Evolutionary conservation across 2,888 invertebrate species (phyloP).

Genomic region (Epinotia brunnichana): DNA sequence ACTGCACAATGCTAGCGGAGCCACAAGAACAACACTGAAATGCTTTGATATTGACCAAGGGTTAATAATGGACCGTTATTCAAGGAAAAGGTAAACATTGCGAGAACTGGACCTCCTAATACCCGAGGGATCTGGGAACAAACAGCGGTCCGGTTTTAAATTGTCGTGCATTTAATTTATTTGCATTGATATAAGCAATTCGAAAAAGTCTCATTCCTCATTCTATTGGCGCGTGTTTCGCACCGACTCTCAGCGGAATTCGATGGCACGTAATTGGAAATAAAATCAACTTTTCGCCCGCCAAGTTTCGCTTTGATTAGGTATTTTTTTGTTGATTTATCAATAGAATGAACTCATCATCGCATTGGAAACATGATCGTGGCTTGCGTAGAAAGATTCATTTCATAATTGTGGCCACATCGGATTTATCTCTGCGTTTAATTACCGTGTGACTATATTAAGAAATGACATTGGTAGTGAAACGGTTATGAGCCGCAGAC

Average conservation of each 20-base stretch:
- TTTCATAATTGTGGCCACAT: too few species aligned
- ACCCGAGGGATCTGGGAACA: constrained; percentile 48
- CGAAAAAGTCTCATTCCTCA: constrained; percentile 47
- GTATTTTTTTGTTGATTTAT: constrained; percentile 37
- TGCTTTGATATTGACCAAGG: constrained; percentile 56
- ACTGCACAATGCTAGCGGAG: constrained; percentile 2
- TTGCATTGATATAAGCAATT: constrained; percentile 49
- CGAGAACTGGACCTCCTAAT: constrained; percentile 51
- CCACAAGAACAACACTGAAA: constrained; percentile 54
- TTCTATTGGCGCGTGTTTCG: constrained; percentile 46
- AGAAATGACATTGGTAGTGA: too few species aligned
- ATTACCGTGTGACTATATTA: too few species aligned
- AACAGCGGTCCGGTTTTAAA: constrained; percentile 49
- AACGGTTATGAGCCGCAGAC: neutral
- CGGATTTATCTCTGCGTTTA: too few species aligned
- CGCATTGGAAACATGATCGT: neutral
- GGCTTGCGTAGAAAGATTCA: neutral
- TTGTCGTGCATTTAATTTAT: constrained; percentile 51
- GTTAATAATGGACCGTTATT: constrained; percentile 62
- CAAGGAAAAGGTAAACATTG: constrained; percentile 62
- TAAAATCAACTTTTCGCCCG: constrained; percentile 39
- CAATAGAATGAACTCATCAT: constrained; percentile 25
- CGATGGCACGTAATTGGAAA: constrained; percentile 42
- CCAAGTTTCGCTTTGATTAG: constrained; percentile 40
- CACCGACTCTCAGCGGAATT: constrained; percentile 30